Evolutionary conservation across 2,797 vertebrate genomes (phyloP).

Genomic region (Myoxocephalus aenaeus): DNA sequence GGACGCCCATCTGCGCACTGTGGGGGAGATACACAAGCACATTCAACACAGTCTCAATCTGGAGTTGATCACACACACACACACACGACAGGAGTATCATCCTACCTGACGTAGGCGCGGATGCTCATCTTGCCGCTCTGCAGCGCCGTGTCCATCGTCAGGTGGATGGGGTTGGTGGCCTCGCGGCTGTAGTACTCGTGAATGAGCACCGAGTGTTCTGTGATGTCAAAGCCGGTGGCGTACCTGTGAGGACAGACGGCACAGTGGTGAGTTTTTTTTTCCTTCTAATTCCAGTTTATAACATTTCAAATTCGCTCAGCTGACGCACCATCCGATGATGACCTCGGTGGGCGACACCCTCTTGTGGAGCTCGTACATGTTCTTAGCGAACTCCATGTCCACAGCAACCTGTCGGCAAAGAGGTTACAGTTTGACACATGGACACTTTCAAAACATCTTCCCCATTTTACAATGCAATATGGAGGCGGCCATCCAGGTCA

Average conservation of each 20-base stretch:
- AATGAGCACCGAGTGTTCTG: slow-evolving; percentile 96
- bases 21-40: slow-evolving; percentile 39
- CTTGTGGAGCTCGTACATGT: slow-evolving; percentile 99
- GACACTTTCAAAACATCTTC: neutral
- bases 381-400: slow-evolving; percentile 99
- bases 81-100: neutral
- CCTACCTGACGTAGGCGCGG: slow-evolving; percentile 94
- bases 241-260: slow-evolving; percentile 85
- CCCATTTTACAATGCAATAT: neutral
- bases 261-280: neutral
- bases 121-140: slow-evolving; percentile 95
- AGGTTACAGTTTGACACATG: neutral
- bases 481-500: neutral
- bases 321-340: slow-evolving; percentile 93
- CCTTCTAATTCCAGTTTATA: accelerated
- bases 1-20: slow-evolving; percentile 98
- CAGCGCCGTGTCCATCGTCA: slow-evolving; percentile 92
- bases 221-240: slow-evolving; percentile 98
- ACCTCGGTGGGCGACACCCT: slow-evolving; percentile 96
- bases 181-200: slow-evolving; percentile 98
- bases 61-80: neutral
- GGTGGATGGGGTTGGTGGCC: slow-evolving; percentile 94
- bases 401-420: slow-evolving; percentile 90
- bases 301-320: neutral
- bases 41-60: slow-evolving; percentile 22